These are phyloP conservation scores for Perizoma flavofasciatum DNA, from an alignment of 2,888 invertebrate species.

Conservation along the genomic window DNA sequence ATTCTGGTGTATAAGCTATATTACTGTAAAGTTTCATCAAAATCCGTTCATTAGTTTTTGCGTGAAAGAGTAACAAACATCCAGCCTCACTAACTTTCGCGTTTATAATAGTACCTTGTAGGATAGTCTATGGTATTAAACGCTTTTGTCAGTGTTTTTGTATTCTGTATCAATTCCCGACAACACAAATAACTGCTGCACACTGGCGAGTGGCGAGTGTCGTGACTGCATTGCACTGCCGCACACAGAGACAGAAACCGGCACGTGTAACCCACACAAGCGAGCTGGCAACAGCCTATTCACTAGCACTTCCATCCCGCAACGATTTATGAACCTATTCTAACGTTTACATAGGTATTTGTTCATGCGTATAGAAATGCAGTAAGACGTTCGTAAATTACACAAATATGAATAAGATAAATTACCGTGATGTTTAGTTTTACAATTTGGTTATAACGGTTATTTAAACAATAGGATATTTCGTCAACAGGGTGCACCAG, in stretches of 20 bases:
- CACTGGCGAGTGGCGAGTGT: constrained; percentile 34
- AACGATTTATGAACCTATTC: constrained; percentile 28
- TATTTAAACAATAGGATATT: too few relatives aligned
- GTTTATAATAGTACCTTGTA: too few relatives aligned
- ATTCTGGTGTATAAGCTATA: too few relatives aligned
- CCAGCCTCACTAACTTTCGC: too few relatives aligned
- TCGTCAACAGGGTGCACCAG: too few relatives aligned
- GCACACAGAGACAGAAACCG: constrained; percentile 46
- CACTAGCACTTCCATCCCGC: constrained; percentile 30
- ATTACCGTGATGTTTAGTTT: constrained; percentile 4
- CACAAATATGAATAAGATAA: constrained; percentile 7
- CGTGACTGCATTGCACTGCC: constrained; percentile 44
- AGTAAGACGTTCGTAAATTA: constrained; percentile 4
- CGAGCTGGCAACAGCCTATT: constrained; percentile 41
- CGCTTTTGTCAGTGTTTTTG: constrained; percentile 20
- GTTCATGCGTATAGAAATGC: constrained; percentile 18
- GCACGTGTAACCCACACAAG: constrained; percentile 60
- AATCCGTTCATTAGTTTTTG: too few relatives aligned
- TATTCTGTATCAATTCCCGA: constrained; percentile 39
- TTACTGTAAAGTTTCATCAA: too few relatives aligned
- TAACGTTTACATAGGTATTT: constrained; percentile 20
- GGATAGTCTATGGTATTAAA: neutral
- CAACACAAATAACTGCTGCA: constrained; percentile 44
- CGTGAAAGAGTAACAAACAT: too few relatives aligned
- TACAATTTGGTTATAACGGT: too few relatives aligned